Conservation (phyloP, 2,797 vertebrate species). For the Myotis myotis region DNA sequence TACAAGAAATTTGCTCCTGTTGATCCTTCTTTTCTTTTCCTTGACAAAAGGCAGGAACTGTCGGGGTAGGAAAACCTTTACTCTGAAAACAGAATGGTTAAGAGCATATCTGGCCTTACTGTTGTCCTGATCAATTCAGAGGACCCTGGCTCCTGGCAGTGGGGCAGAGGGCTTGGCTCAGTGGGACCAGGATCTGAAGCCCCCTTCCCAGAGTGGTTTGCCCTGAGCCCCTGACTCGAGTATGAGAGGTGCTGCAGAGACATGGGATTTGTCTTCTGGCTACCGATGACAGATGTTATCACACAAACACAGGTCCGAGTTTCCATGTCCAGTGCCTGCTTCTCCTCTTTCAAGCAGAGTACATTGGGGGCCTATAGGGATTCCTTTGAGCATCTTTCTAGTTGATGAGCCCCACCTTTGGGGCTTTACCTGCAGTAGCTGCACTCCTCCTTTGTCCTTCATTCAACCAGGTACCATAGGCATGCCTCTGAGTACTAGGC, state of each 20-base stretch:
- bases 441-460: not conserved
- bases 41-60: conserved; percentile 58
- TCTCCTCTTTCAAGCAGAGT: not conserved
- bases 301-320: not conserved
- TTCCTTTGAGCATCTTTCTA: not conserved
- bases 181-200: not conserved
- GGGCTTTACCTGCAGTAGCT: not conserved
- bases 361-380: not conserved
- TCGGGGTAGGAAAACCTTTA: conserved; percentile 18
- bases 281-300: not conserved
- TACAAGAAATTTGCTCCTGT: not conserved
- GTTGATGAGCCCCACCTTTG: not conserved
- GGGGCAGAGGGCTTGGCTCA: not conserved
- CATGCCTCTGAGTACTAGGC: not conserved
- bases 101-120: not conserved
- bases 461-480: not conserved
- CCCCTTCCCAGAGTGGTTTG: not conserved
- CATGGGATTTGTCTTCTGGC: not conserved
- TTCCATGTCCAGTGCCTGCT: not conserved
- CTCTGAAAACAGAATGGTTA: conserved; percentile 50
- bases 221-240: not conserved
- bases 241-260: not conserved
- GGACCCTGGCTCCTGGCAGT: not conserved
- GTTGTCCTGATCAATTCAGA: not conserved
- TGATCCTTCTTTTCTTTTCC: conserved; percentile 60